A percentile compares a stretch with the other conserved stretches of the same genome.
These are phyloP conservation scores for Rhamphomyia laevipes DNA, from an alignment of 2,888 invertebrate genomes.

Conservation along the genomic window DNA sequence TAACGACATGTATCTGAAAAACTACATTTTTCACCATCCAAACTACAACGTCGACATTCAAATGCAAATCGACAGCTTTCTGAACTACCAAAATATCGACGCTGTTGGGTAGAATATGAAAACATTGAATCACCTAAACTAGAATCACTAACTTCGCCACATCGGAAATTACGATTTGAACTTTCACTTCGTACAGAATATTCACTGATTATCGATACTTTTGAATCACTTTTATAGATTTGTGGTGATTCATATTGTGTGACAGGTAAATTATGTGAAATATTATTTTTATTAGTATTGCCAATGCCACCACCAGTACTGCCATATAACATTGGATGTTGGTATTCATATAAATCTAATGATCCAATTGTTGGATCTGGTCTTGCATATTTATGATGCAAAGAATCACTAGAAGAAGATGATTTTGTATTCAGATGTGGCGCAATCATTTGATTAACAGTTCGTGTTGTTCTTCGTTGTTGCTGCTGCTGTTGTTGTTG, in stretches of 20 bases:
- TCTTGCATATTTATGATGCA: slow-evolving; percentile 19
- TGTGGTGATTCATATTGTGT: slow-evolving; percentile 27
- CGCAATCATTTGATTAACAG: slow-evolving; percentile 1
- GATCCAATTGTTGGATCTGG: not conserved
- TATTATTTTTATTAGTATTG: too few species aligned
- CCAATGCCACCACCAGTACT: not conserved
- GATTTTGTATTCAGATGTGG: slow-evolving; percentile 30
- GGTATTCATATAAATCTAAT: slow-evolving; percentile 13
- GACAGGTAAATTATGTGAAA: slow-evolving; percentile 4
- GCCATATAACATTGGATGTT: slow-evolving; percentile 28
- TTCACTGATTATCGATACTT: slow-evolving; percentile 35
- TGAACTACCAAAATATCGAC: slow-evolving; percentile 35
- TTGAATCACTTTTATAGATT: slow-evolving; percentile 37
- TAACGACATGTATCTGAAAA: slow-evolving; percentile 37
- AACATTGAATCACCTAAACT: slow-evolving; percentile 30
- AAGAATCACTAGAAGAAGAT: slow-evolving; percentile 38
- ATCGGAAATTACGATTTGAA: slow-evolving; percentile 19
- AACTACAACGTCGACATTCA: slow-evolving; percentile 35
- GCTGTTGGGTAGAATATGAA: slow-evolving; percentile 26
- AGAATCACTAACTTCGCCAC: slow-evolving; percentile 30
- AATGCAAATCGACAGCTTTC: slow-evolving; percentile 36
- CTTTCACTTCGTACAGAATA: slow-evolving; percentile 35
- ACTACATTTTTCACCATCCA: slow-evolving; percentile 34
- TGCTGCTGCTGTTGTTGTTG: slow-evolving; percentile 13
- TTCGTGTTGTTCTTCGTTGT: slow-evolving; percentile 6